phyloP scores from a whole-genome alignment of 2,113 vertebrate species.

The Xenopus tropicalis region UCB_Xtro_10.0 CM004444.2:99181001-99181500 shows the following conservation, averaged over 20 bases:
- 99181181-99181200: constrained; percentile 43
- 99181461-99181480: constrained; percentile 93
- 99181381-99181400: constrained; percentile 99
- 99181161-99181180: constrained; percentile 41
- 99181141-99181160: constrained; percentile 45
- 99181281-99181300: constrained; percentile 67
- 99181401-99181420: constrained; percentile 91
- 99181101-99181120: not conserved
- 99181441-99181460: constrained; percentile 91
- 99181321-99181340: constrained; percentile 94
- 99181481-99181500: constrained; percentile 94
- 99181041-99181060: constrained; percentile 14
- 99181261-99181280: constrained; percentile 60
- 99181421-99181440: constrained; percentile 96
- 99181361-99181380: constrained; percentile 87
- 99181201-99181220: constrained; percentile 55
- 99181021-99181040: not conserved
- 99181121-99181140: constrained; percentile 33
- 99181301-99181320: constrained; percentile 89
- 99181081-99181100: constrained; percentile 21
- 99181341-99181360: constrained; percentile 93
- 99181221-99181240: constrained; percentile 50
- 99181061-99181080: not conserved
- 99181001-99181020: constrained; percentile 14
- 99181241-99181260: constrained; percentile 43